Conservation (phyloP, 2,797 vertebrate species). For the Gallinago nigripennis region DNA sequence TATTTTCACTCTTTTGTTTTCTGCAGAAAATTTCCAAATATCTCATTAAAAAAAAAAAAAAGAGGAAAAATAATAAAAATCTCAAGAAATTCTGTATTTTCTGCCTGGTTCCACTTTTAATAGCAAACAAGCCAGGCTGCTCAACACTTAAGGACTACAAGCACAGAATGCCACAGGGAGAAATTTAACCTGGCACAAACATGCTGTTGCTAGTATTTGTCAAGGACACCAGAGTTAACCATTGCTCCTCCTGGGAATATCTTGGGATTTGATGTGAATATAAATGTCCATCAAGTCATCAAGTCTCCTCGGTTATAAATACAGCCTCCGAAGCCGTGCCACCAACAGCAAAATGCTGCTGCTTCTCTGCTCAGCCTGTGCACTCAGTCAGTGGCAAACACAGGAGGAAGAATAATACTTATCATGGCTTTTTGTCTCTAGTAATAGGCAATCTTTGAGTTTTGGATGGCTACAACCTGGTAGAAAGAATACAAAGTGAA, state of each 20-base stretch:
- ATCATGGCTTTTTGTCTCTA: not conserved
- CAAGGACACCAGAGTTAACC: slow-evolving; percentile 16
- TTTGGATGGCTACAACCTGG: not conserved
- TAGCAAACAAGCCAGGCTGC: not conserved
- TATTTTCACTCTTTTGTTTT: not conserved
- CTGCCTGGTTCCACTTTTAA: not conserved
- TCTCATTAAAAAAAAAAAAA: not conserved
- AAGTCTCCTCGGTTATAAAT: not conserved
- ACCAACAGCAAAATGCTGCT: not conserved
- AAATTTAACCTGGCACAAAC: not conserved
- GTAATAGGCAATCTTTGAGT: not conserved
- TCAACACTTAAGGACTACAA: not conserved
- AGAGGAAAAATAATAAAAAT: not conserved
- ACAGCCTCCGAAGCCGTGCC: not conserved
- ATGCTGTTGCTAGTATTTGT: not conserved
- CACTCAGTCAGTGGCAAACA: not conserved
- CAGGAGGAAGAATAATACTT: not conserved
- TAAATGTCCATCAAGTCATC: not conserved
- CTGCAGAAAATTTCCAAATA: not conserved
- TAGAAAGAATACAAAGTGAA: not conserved
- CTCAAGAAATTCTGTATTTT: not conserved
- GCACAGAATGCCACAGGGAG: slow-evolving; percentile 14
- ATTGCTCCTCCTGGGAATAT: not conserved
- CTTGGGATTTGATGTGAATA: not conserved
- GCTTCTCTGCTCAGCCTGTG: not conserved